phyloP scores from a whole-genome alignment of 2,113 vertebrate species.

The Piliocolobus tephrosceles region DNA sequence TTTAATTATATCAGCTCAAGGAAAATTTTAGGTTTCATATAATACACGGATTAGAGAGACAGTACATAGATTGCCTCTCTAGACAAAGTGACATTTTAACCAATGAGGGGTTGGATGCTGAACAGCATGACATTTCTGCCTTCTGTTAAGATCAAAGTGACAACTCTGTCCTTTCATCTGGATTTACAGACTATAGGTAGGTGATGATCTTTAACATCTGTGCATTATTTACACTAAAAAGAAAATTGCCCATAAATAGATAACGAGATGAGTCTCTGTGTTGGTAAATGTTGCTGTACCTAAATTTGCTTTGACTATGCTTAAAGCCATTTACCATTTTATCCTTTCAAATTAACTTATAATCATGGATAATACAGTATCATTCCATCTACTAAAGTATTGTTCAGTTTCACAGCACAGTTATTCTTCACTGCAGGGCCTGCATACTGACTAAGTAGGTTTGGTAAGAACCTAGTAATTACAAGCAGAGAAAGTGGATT shows the following conservation, averaged over 20 bases:
- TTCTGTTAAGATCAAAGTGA: slow-evolving; percentile 70
- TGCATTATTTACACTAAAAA: slow-evolving; percentile 55
- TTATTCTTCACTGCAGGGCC: background rate
- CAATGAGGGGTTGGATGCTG: background rate
- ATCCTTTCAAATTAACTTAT: background rate
- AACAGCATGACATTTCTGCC: slow-evolving; percentile 46
- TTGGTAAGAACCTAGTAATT: background rate
- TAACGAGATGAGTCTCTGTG: background rate
- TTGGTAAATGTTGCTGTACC: background rate
- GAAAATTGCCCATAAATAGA: slow-evolving; percentile 23
- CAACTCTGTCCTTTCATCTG: slow-evolving; percentile 53
- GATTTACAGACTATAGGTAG: slow-evolving; percentile 30
- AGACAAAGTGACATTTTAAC: slow-evolving; percentile 61
- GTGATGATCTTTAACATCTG: slow-evolving; percentile 50
- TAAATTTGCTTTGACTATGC: background rate
- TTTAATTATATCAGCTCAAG: slow-evolving; percentile 28
- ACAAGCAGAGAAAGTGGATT: background rate
- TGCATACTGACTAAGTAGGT: background rate
- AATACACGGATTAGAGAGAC: slow-evolving; percentile 1
- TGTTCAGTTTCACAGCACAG: background rate
- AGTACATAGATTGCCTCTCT: background rate
- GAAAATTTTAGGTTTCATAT: background rate
- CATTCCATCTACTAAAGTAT: background rate
- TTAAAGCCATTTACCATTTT: background rate
- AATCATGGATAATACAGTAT: background rate